Evolutionary conservation across 2,797 vertebrate species (phyloP), one percentile per base, ranked within the genome.

Genomic region (Sciurus vulgaris): DNA sequence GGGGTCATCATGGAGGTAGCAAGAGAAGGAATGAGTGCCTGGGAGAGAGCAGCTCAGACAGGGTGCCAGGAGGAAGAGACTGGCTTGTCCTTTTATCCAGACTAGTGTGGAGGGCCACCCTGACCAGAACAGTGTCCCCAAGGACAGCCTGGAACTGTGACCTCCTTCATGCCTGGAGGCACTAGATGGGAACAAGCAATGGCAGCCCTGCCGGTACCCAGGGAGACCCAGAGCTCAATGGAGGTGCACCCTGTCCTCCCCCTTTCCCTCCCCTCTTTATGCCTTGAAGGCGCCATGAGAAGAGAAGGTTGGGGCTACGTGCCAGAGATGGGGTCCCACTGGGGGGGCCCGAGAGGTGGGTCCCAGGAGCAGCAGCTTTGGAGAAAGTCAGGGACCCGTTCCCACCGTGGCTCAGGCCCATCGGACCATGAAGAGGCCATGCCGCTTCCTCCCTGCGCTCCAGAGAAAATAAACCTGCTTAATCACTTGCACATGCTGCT

Each of bases 401-500:
- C 98, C 98, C 98, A 98, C 91, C 91, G 97, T 95, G 96, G 85
- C 63, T 2, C 88, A 89, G 94, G 97, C 96, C 97, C 95, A 70
- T 35, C 44, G 91, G 98, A 97, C 97, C 94, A 72, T 95, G 94
- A 95, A 97, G 98, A 97, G 98, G 97, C 98, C 97, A 79, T 97
- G 97, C 97, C 92, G 10, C 95, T 98, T 98, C 98, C 98, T 98
- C 97, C 97, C 93, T 96, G 97, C 93, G 77, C 96, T 97, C 96
- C 94, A 95, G 98, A 98, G 95, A 98, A 98, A 98, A 98, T 98
- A 98, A 98, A 97, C 97, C 47, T 5, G 86, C 97, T 76, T 98
- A 98, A 98, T 98, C 92, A 96, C 97, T 98, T 96, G 93, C 98
- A 98, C 97, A 97, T 98, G 98, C 96, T 1, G 96, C 96, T 96